These are phyloP conservation scores for Brachystomella parvula DNA, from an alignment of 1,140 invertebrate genomes.

Conservation along the genomic window DNA sequence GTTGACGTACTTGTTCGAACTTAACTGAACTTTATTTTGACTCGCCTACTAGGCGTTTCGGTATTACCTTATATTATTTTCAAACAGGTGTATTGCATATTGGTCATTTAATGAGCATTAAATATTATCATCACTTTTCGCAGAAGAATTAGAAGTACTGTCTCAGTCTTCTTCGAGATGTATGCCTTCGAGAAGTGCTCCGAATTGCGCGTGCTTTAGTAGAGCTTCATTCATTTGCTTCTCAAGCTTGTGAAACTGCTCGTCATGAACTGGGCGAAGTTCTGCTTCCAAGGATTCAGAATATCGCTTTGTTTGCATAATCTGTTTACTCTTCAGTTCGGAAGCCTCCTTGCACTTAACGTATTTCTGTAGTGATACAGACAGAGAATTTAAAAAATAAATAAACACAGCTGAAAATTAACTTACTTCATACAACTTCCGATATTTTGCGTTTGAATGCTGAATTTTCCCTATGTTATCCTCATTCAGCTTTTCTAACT, in stretches of 20 bases:
- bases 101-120: too few species aligned
- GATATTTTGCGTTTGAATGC: background rate
- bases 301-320: background rate
- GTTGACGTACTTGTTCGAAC: too few species aligned
- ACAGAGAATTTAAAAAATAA: background rate
- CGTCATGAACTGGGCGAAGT: background rate
- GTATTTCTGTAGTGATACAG: conserved; percentile 1
- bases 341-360: background rate
- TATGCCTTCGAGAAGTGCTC: background rate
- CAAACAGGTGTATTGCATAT: too few species aligned
- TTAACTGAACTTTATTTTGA: too few species aligned
- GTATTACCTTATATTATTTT: too few species aligned
- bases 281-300: background rate
- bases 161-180: background rate
- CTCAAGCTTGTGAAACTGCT: background rate
- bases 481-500: background rate
- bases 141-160: too few species aligned
- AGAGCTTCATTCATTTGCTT: background rate
- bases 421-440: background rate
- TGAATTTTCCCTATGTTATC: background rate
- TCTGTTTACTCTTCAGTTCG: background rate
- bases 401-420: background rate
- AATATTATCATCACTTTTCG: too few species aligned
- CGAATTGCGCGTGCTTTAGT: background rate
- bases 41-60: too few species aligned